Conservation (phyloP, 2,888 invertebrate species). For the Girardia tigrina region DNA sequence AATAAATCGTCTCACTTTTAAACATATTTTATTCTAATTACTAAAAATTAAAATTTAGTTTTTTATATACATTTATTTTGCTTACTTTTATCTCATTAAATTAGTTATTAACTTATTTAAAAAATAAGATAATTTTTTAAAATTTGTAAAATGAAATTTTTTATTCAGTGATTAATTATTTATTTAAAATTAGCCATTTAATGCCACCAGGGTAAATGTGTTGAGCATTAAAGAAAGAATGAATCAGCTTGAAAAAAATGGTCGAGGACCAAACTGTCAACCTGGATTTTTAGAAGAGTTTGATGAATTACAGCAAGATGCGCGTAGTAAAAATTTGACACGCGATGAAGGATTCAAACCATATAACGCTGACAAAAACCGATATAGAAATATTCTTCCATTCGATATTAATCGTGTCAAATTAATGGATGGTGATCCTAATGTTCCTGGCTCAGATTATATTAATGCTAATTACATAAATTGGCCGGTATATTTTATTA, state of each 20-base stretch:
- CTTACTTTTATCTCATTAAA: too few relatives aligned
- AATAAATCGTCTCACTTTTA: too few relatives aligned
- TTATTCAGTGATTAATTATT: too few relatives aligned
- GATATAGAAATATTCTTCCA: conserved; percentile 95
- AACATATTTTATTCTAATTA: too few relatives aligned
- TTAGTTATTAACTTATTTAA: too few relatives aligned
- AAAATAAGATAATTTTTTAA: too few relatives aligned
- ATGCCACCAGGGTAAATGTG: conserved; percentile 78
- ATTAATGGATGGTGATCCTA: conserved; percentile 58
- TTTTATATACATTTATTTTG: too few relatives aligned
- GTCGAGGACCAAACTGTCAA: conserved; percentile 38
- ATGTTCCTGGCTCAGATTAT: conserved; percentile 60
- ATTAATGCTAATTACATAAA: conserved; percentile 90
- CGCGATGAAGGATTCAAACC: conserved; percentile 80
- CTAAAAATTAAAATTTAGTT: too few relatives aligned
- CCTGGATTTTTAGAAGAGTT: conserved; percentile 98
- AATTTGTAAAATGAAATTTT: too few relatives aligned
- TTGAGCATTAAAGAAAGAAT: conserved; percentile 62
- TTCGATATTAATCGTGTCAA: conserved; percentile 83
- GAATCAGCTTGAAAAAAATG: conserved; percentile 11
- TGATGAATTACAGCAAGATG: conserved; percentile 54
- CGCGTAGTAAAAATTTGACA: conserved; percentile 56
- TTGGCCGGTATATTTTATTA: not conserved
- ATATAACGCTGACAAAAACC: conserved; percentile 83
- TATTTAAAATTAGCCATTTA: conserved; percentile 60